Evolutionary conservation across 2,888 invertebrate species (phyloP), one percentile per base, ranked within the genome.

Genomic region (Halictus ligatus): DNA sequence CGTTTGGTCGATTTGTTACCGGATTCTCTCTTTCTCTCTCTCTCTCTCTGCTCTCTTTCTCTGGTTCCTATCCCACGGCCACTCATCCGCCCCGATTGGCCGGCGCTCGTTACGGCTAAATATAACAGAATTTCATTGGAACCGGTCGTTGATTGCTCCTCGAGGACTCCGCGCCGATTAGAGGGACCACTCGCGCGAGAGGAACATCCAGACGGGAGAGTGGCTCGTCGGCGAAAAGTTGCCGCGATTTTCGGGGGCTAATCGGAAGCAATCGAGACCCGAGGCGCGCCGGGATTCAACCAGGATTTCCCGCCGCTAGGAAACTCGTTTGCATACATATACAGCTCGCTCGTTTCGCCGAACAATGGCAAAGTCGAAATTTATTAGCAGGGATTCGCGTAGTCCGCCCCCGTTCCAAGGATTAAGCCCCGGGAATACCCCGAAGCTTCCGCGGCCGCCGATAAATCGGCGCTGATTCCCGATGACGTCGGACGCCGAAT

Each of bases 81-180:
- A n/a, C 71, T 64, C 48, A n/a, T 64, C n/a, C 54, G 60, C 8
- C 3, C 80, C 82, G 89, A 90, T 89, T 90, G 86, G 84, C 84
- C 89, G 60, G 40, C 74, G 54, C 82, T 90, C 89, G 84, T 90
- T 89, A 84, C 87, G 81, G 84, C 87, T 83, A 90, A 89, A 89
- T 90, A 89, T 86, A 89, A 90, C 83, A 85, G 82, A 90, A 90
- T 89, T 90, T 89, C 80, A 75, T 75, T 69, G 71, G 67, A 40
- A 43, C 58, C n/a, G 76, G 43, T 40, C 74, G 81, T 58, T 85
- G 85, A 90, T 89, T 90, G 82, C 80, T 69, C 74, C 80, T 85
- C 83, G 78, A 77, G 80, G 75, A 75, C 60, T 35, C 72, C 12
- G 58, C 78, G 78, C 43, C 81, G 85, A 81, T 81, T 86, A 74